Conservation (phyloP, 2,113 vertebrate species). For the Coreoperca whiteheadi region DNA sequence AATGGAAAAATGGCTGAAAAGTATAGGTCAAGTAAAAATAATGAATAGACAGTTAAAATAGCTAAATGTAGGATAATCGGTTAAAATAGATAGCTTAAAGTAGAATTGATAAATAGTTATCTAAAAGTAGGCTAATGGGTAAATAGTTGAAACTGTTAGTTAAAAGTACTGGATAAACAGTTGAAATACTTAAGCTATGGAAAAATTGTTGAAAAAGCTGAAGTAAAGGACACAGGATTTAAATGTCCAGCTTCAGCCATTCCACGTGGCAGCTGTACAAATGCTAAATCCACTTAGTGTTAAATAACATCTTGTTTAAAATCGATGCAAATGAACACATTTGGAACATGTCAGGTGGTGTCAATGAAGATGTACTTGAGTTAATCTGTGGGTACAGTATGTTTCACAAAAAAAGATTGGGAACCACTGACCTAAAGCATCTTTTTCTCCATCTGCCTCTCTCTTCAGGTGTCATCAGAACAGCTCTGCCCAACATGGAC, state of each 20-base stretch:
- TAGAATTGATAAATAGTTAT: too few relatives aligned
- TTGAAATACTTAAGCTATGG: too few relatives aligned
- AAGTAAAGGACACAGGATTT: neutral
- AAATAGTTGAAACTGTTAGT: neutral
- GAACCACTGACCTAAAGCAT: neutral
- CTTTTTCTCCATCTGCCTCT: neutral
- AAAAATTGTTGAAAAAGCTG: too few relatives aligned
- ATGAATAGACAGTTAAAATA: neutral
- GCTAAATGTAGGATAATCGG: too few relatives aligned
- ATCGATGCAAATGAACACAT: neutral
- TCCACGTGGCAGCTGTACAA: neutral
- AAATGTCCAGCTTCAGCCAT: neutral
- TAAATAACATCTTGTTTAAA: neutral
- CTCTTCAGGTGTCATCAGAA: slow-evolving; percentile 92
- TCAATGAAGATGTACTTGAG: neutral
- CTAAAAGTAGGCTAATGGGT: neutral
- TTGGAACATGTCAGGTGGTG: neutral
- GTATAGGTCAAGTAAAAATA: neutral
- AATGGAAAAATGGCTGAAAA: neutral
- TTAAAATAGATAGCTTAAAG: too few relatives aligned
- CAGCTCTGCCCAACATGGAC: slow-evolving; percentile 97
- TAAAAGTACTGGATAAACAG: too few relatives aligned
- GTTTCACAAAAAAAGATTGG: too few relatives aligned
- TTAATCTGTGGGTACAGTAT: neutral
- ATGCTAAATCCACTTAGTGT: neutral